A percentile compares a stretch with the other conserved stretches of the same genome.
phyloP scores from a whole-genome alignment of 2,797 vertebrate genomes.

The Pseudochirops cupreus region DNA sequence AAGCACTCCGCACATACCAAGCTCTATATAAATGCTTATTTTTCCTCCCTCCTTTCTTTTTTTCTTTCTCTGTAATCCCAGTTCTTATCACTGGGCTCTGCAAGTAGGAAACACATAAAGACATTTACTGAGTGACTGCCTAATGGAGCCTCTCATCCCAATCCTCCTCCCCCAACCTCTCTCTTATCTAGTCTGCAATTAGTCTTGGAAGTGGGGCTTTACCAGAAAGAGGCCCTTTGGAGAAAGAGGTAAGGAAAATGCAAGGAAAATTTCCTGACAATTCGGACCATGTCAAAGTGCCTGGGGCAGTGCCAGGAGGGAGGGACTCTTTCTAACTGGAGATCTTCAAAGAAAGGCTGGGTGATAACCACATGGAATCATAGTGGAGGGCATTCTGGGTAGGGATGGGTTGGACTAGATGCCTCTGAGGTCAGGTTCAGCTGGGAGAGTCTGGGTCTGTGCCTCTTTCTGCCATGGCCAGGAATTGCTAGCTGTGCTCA shows the following conservation, averaged over 20 bases:
- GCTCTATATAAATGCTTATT: not conserved
- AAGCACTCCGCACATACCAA: not conserved
- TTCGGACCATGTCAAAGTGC: not conserved
- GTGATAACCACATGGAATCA: not conserved
- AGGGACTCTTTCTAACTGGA: not conserved
- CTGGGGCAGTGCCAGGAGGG: not conserved
- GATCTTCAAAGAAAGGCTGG: not conserved
- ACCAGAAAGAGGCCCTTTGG: not conserved
- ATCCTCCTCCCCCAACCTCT: not conserved
- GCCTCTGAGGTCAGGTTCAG: not conserved
- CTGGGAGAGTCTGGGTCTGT: not conserved
- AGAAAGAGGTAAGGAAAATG: not conserved
- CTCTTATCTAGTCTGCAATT: not conserved
- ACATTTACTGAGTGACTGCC: not conserved
- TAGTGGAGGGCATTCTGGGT: not conserved
- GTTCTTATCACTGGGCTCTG: not conserved
- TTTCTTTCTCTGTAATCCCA: not conserved
- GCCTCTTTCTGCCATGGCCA: not conserved
- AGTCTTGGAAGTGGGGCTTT: not conserved
- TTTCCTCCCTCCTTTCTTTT: not conserved
- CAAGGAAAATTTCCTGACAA: not conserved
- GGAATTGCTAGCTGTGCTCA: not conserved
- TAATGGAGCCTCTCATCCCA: not conserved
- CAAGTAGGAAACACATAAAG: not conserved
- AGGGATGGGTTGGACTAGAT: not conserved